Evolutionary conservation across 2,113 vertebrate species (phyloP), one percentile per base, ranked within the genome.

Genomic region (Pteronura brasiliensis): DNA sequence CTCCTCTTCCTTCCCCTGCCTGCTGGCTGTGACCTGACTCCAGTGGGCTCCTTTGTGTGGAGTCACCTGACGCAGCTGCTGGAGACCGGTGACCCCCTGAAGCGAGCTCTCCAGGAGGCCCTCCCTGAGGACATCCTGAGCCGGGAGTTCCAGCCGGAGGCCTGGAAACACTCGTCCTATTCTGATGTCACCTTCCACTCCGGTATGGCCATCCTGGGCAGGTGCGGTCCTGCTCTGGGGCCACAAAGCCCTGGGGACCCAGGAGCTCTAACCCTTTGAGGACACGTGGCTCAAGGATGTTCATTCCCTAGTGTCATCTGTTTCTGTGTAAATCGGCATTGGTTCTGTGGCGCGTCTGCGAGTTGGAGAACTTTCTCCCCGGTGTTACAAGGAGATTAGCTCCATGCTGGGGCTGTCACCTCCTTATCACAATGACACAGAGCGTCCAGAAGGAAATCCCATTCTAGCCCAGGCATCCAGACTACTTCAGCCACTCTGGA

Each of bases 41-140:
- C 72, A 99, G 99, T 99, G 98, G 99, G 99, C 36, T 99, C 99
- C 34, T 99, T 99, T 95, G 99, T 99, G 74, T 99, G 99, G 99
- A 99, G 99, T 97, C 99, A 99, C 92, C 98, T 99, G 31, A 98
- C 99, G 72, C 99, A 99, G 94, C 96, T 99, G 57, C 97, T 99
- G 96, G 99, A 99, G 97, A 99, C 99, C 0, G 98, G 99, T 14
- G 99, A 99, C 96, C 99, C 99, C 1, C 42, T 99, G 94, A 99
- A 99, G 98, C 98, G 98, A 90, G 52, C 98, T 27, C 97, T 99
- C 52, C 97, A 98, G 9, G 98, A 99, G 52, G 97, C 98, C 10
- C 98, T 99, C 90, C 99, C 99, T 9, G 98, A 99, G 83, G 99
- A 99, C 93, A 99, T 99, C 25, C 97, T 99, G 95, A 99, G 98